Conservation (phyloP, 2,113 vertebrate species). For the Lophotis ruficrista region DNA sequence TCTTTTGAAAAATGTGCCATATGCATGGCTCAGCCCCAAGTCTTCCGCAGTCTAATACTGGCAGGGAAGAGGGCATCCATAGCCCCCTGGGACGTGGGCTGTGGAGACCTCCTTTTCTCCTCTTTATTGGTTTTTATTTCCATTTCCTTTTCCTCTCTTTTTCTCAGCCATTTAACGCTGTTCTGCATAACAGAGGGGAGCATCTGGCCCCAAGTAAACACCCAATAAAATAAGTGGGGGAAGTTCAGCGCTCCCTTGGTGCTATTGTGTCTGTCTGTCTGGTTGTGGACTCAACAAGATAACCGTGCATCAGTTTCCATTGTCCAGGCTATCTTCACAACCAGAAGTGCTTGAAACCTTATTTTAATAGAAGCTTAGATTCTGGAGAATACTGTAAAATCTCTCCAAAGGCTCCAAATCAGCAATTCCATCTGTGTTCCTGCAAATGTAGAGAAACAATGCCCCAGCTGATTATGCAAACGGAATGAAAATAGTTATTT, state of each 20-base stretch:
- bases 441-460: conserved; percentile 57
- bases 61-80: neutral
- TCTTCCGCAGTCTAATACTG: neutral
- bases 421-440: conserved; percentile 66
- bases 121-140: conserved; percentile 46
- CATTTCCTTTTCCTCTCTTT: conserved; percentile 52
- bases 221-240: conserved; percentile 54
- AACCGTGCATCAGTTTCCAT: conserved; percentile 62
- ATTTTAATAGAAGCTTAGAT: conserved; percentile 63
- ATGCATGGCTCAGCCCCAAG: neutral
- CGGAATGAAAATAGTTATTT: conserved; percentile 68
- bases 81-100: neutral
- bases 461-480: conserved; percentile 61
- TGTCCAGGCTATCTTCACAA: conserved; percentile 62
- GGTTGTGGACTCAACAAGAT: conserved; percentile 44
- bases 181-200: conserved; percentile 25
- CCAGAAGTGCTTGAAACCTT: conserved; percentile 57
- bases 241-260: conserved; percentile 61
- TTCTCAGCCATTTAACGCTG: conserved; percentile 27
- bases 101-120: conserved; percentile 26
- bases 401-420: conserved; percentile 58
- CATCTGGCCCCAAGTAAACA: conserved; percentile 64
- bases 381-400: conserved; percentile 53
- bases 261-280: conserved; percentile 53
- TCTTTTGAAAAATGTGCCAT: neutral